Evolutionary conservation across 2,113 vertebrate species (phyloP), one percentile per base, ranked within the genome.

Genomic region (Cathartes aura): DNA sequence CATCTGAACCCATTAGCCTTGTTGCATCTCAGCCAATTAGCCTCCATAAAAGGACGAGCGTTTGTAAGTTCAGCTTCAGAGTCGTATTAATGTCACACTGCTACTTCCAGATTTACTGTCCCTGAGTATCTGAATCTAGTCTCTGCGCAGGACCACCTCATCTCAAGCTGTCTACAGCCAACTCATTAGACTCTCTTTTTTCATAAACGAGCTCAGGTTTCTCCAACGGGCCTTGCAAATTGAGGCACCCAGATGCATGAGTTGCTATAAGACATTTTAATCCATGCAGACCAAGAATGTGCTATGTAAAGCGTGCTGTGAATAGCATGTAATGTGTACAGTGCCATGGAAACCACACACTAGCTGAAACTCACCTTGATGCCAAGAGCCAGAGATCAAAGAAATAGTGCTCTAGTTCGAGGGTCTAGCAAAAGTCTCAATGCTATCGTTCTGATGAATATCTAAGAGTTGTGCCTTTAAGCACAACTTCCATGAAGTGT

Each of bases 381-480:
- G 42, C 27, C 58, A 66, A 83, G 47, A 74, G 19, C 5, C 26
- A 63, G 55, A 79, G 26, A 30, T 16, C 45, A 79, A 42, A 79
- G 23, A 27, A 64, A 11, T 1, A 34, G 5, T 8, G 15, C 10
- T 70, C n/a, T 22, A 43, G 34, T 34, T 27, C 0, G 0, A 60
- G 30, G 9, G 11, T 10, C 21, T 29, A 66, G 29, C 19, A 29
- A 64, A 82, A 55, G 11, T 3, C 30, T 66, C 56, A 27, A 4
- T 8, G 50, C 10, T n/a, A 2, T 18, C 17, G 23, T 2, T 75
- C 63, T 29, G 7, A 15, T 11, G 16, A 32, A 45, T 0, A 48
- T 7, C 8, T 26, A 50, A 53, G 50, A 45, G 32, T 16, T 48
- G 38, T 47, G 40, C 6, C 47, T 36, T 36, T 15, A 62, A 86